Evolutionary conservation across 2,113 vertebrate genomes (phyloP).

Genomic region (Monopterus albus): DNA sequence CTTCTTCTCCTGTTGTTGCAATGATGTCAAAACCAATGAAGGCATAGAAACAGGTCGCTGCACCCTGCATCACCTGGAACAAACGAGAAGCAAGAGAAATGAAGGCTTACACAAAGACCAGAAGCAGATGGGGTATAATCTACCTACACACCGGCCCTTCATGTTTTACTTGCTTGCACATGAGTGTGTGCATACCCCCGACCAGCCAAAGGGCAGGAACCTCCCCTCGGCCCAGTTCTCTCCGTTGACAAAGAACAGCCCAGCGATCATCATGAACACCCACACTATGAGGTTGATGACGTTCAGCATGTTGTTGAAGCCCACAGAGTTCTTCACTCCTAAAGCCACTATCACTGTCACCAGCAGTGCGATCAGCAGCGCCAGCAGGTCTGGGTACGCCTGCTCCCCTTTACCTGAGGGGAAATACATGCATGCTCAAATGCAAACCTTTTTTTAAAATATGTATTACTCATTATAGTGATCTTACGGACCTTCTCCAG

Average conservation of each 20-base stretch:
- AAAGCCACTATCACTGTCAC: conserved; percentile 93
- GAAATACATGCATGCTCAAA: not conserved
- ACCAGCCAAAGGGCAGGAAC: conserved; percentile 96
- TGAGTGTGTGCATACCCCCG: conserved; percentile 90
- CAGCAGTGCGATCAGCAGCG: conserved; percentile 90
- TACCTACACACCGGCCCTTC: too few species aligned
- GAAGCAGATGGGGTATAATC: not conserved
- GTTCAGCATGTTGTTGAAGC: conserved; percentile 95
- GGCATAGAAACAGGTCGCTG: conserved; percentile 97
- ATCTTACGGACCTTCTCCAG: too few species aligned
- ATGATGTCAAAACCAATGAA: conserved; percentile 99
- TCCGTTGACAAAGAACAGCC: conserved; percentile 92
- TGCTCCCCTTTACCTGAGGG: conserved; percentile 92
- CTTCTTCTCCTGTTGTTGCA: conserved; percentile 96
- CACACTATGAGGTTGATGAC: conserved; percentile 94
- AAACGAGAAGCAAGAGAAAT: not conserved
- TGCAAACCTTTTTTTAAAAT: too few species aligned
- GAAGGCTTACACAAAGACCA: not conserved
- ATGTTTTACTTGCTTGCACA: not conserved
- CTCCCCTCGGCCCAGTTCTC: conserved; percentile 94
- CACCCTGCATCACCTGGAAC: conserved; percentile 94
- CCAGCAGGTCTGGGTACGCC: conserved; percentile 95
- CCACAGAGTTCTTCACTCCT: conserved; percentile 97
- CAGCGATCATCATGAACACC: conserved; percentile 97
- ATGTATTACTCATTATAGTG: too few species aligned